Conservation (phyloP, 2,888 invertebrate species). For the Gerris lacustris region DNA sequence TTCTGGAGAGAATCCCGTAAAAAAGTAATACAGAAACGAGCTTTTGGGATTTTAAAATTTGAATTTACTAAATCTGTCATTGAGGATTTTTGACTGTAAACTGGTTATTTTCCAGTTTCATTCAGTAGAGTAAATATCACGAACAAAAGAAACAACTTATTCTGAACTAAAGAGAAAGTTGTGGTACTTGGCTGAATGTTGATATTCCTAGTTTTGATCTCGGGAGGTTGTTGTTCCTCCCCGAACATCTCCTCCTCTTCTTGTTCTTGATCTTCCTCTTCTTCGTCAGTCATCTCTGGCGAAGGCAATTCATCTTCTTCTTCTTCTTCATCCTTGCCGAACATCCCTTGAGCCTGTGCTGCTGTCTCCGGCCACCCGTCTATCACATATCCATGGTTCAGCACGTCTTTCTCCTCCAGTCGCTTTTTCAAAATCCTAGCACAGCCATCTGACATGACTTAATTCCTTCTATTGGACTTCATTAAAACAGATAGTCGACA, state of each 20-base stretch:
- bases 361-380: not conserved
- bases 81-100: no score
- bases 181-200: conserved; percentile 3
- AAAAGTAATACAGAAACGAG: no score
- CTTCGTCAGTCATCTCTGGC: not conserved
- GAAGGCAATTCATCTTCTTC: not conserved
- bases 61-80: no score
- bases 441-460: not conserved
- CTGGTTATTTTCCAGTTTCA: no score
- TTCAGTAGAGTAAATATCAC: no score
- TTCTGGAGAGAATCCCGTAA: no score
- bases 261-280: not conserved
- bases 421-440: conserved; percentile 3
- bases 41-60: no score
- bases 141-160: no score
- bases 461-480: not conserved
- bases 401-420: not conserved
- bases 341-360: not conserved
- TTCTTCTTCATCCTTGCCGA: not conserved
- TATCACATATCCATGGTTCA: not conserved
- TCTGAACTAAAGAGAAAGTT: no score
- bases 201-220: not conserved
- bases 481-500: no score
- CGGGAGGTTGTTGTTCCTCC: not conserved
- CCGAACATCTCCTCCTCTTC: not conserved